Evolutionary conservation across 2,888 invertebrate species (phyloP).

Genomic region (Amiota mariae): DNA sequence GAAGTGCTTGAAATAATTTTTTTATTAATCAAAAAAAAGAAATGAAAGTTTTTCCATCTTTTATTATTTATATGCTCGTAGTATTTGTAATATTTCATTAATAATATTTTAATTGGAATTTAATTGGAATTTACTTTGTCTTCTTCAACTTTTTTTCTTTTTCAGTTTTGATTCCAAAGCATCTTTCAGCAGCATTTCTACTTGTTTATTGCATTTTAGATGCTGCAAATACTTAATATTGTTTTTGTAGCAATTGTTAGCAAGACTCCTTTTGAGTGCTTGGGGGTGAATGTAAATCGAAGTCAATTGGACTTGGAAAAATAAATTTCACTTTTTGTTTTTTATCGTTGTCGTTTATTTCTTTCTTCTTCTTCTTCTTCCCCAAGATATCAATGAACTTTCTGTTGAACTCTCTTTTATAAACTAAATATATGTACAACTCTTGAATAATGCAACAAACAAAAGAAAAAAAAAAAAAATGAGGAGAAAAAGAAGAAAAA

Average conservation of each 20-base stretch:
- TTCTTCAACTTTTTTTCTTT: too few relatives aligned
- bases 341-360: too few relatives aligned
- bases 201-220: too few relatives aligned
- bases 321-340: not conserved
- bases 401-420: not conserved
- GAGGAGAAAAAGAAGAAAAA: not conserved
- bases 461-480: not conserved
- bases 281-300: slow-evolving; percentile 8
- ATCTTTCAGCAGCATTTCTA: too few relatives aligned
- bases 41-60: slow-evolving; percentile 13
- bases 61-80: too few relatives aligned
- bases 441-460: not conserved
- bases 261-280: not conserved
- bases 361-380: not conserved
- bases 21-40: not conserved
- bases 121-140: not conserved
- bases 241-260: too few relatives aligned
- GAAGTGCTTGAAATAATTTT: slow-evolving; percentile 25
- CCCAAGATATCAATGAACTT: not conserved
- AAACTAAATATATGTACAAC: not conserved
- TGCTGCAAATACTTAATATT: too few relatives aligned
- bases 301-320: not conserved
- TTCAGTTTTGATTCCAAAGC: too few relatives aligned
- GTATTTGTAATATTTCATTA: not conserved
- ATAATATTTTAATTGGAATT: slow-evolving; percentile 24